phyloP scores from a whole-genome alignment of 2,888 invertebrate genomes.

The Trachelus troglodyta region DNA sequence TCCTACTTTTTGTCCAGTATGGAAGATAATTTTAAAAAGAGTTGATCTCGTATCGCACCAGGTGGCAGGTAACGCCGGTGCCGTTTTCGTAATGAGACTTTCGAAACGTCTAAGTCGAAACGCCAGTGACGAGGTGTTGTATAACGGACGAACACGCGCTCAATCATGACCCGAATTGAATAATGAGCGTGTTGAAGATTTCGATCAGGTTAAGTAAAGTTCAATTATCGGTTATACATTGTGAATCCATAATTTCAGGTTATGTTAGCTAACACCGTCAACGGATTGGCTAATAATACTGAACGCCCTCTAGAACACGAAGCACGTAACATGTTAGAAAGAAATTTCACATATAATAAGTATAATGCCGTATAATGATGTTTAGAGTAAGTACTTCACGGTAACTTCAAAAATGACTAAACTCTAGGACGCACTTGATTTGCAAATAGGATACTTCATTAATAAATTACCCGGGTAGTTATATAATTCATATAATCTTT shows the following conservation, averaged over 20 bases:
- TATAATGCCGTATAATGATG: not conserved
- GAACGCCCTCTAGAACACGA: not conserved
- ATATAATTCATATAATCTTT: not conserved
- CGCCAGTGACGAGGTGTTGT: constrained; percentile 1
- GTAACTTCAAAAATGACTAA: not conserved
- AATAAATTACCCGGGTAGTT: not conserved
- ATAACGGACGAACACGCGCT: not conserved
- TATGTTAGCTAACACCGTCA: not conserved
- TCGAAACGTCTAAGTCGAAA: not conserved
- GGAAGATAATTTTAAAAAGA: not conserved
- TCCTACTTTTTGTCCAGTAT: not conserved
- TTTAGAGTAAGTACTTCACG: not conserved
- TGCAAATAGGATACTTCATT: not conserved
- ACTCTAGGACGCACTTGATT: not conserved
- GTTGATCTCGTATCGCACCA: not conserved
- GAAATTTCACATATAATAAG: not conserved
- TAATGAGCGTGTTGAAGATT: not conserved
- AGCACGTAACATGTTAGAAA: not conserved
- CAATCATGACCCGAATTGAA: not conserved
- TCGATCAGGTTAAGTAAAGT: constrained; percentile 6
- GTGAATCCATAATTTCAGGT: not conserved
- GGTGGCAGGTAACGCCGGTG: not conserved
- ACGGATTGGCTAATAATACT: not conserved
- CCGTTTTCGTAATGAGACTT: constrained; percentile 10
- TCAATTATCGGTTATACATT: not conserved